Conservation (phyloP, 1,140 invertebrate genomes). For the Ceratina calcarata region DNA sequence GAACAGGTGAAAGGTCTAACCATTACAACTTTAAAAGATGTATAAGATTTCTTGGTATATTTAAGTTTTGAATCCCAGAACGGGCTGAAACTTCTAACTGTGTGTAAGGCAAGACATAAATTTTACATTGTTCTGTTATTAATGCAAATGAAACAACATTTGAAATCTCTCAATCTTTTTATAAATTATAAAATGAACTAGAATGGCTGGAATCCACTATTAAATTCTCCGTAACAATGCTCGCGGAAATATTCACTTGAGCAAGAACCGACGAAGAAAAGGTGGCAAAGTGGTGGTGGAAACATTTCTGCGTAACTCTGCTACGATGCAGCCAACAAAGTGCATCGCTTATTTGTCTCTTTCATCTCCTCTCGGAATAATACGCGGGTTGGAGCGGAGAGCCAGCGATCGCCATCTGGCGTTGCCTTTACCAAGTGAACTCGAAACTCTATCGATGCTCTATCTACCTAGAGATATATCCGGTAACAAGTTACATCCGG, state of each 20-base stretch:
- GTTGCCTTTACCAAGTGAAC: conserved; percentile 3
- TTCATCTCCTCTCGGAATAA: neutral
- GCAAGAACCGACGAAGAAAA: no score
- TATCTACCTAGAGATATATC: neutral
- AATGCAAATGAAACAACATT: no score
- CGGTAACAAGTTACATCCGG: no score
- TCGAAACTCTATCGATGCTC: conserved; percentile 52
- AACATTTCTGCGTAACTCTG: neutral
- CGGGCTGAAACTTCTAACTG: no score
- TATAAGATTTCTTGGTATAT: no score
- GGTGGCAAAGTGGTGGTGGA: no score
- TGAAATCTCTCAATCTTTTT: neutral
- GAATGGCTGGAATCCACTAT: neutral
- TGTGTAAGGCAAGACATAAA: no score
- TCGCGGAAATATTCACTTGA: neutral
- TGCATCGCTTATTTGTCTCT: neutral
- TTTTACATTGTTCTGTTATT: no score
- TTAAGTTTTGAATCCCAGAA: no score
- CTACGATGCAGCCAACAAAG: conserved; percentile 28
- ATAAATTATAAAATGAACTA: no score
- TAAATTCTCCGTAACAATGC: neutral
- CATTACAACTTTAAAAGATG: no score
- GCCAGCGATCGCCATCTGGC: conserved; percentile 60
- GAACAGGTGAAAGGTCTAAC: no score
- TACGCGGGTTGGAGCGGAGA: conserved; percentile 21